A percentile compares a stretch with the other conserved stretches of the same genome.
Evolutionary conservation across 2,113 vertebrate species (phyloP).

Genomic region (Chaetura pelagica): DNA sequence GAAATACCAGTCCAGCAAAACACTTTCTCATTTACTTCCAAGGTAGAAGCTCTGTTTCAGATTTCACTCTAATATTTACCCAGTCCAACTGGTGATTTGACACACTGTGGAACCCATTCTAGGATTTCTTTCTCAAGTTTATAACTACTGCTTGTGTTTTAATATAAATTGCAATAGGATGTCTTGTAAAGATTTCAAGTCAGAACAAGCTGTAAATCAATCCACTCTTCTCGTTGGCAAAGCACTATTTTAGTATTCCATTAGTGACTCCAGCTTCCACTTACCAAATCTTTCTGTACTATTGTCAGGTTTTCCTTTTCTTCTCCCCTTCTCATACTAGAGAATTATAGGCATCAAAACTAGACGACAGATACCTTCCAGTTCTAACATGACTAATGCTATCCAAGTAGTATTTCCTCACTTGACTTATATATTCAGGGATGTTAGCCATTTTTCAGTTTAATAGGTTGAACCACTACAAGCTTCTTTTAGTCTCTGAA

Average conservation of each 20-base stretch:
- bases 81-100: not conserved
- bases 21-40: not conserved
- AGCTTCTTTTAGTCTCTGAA: not conserved
- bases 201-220: not conserved
- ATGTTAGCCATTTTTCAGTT: not conserved
- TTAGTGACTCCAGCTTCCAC: not conserved
- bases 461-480: not conserved
- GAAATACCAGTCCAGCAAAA: not conserved
- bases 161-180: not conserved
- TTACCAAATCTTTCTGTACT: not conserved
- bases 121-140: not conserved
- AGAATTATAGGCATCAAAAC: not conserved
- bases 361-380: not conserved
- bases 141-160: not conserved
- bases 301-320: not conserved
- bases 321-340: not conserved
- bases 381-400: not conserved
- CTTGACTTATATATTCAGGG: not conserved
- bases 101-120: not conserved
- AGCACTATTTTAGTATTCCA: not conserved
- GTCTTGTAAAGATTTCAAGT: not conserved
- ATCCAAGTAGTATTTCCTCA: not conserved
- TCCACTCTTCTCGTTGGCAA: not conserved
- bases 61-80: too few relatives aligned
- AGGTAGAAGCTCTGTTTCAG: not conserved